These are phyloP conservation scores for Agriopis aurantiaria DNA, from an alignment of 2,888 invertebrate species.

Conservation along the genomic window DNA sequence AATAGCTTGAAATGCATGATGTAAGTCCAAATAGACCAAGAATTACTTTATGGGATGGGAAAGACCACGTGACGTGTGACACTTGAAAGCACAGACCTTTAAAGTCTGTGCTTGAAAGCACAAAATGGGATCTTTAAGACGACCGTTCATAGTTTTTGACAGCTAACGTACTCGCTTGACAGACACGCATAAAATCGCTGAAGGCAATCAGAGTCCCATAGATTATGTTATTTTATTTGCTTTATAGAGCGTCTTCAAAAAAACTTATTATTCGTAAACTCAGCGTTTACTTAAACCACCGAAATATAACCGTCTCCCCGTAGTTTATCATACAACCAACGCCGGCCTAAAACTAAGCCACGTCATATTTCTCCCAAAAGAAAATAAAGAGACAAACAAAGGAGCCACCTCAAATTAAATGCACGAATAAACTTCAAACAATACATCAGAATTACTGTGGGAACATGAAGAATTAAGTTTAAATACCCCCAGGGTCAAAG, in stretches of 20 bases:
- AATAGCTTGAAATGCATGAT: no score
- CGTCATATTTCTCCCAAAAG: slow-evolving; percentile 39
- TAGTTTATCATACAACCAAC: slow-evolving; percentile 13
- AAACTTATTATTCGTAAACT: neutral
- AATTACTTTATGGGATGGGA: no score
- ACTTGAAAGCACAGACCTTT: no score
- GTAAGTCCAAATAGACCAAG: no score
- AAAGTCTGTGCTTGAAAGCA: no score
- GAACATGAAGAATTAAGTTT: slow-evolving; percentile 57
- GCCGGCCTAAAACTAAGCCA: slow-evolving; percentile 29
- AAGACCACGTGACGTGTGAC: no score
- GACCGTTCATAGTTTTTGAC: no score
- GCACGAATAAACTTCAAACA: slow-evolving; percentile 49
- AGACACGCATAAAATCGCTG: no score
- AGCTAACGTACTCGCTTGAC: no score
- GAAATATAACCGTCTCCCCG: slow-evolving; percentile 4
- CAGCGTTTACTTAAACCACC: neutral
- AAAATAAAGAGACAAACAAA: slow-evolving; percentile 46
- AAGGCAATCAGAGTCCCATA: no score
- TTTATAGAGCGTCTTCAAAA: neutral
- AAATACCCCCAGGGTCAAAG: slow-evolving; percentile 51
- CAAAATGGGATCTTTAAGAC: no score
- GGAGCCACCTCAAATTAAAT: slow-evolving; percentile 45
- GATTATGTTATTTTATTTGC: no score
- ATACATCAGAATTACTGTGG: slow-evolving; percentile 48